Percentiles rank a stretch among this genome's conserved stretches.
phyloP scores from a whole-genome alignment of 2,113 vertebrate species.

The Rhinoptilus africanus region DNA sequence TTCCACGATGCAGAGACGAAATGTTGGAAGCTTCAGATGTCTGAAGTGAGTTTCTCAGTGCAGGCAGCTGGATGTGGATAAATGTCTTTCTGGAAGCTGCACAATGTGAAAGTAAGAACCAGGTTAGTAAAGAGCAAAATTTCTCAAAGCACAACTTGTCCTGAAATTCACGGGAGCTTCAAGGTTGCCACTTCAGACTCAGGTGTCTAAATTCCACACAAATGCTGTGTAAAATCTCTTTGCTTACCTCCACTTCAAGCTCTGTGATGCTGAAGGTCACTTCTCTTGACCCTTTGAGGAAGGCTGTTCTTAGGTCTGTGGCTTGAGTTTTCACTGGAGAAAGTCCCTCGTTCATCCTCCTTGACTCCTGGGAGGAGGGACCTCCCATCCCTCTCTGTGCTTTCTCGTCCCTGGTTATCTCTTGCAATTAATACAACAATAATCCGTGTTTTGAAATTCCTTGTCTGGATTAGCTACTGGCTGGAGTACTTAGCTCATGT shows the following conservation, averaged over 20 bases:
- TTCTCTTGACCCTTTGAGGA: not conserved
- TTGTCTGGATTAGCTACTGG: constrained; percentile 53
- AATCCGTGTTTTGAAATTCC: constrained; percentile 45
- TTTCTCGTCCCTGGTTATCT: not conserved
- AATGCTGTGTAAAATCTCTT: not conserved
- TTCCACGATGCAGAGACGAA: not conserved
- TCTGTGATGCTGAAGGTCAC: not conserved
- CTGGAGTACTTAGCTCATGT: constrained; percentile 47
- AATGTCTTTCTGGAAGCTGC: not conserved
- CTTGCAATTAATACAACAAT: constrained; percentile 38
- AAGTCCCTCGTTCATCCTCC: not conserved
- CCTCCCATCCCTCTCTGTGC: not conserved
- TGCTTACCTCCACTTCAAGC: not conserved
- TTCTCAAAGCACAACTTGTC: not conserved
- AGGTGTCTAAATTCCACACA: not conserved
- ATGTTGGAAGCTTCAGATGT: not conserved
- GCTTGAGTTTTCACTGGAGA: not conserved
- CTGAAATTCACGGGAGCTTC: not conserved
- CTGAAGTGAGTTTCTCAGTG: accelerated
- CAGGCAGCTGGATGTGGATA: not conserved
- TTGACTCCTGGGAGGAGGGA: not conserved
- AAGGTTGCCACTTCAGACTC: not conserved
- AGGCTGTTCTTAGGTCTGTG: not conserved
- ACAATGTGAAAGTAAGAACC: not conserved
- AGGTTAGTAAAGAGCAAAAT: not conserved